Evolutionary conservation across 2,797 vertebrate species (phyloP), one percentile per base, ranked within the genome.

Genomic region (Molothrus aeneus): DNA sequence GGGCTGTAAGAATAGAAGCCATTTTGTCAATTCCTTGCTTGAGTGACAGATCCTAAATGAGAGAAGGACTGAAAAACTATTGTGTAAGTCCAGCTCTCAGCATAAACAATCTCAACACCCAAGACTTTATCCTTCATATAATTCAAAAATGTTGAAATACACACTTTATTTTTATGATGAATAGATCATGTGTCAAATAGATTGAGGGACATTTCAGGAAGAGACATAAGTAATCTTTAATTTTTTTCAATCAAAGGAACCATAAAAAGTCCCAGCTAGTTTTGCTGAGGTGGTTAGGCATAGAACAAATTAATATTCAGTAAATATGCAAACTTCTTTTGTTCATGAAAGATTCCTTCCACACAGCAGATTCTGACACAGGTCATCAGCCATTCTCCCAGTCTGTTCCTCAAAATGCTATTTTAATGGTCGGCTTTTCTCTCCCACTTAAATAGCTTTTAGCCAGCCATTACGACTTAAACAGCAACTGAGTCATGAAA

Each of bases 401-500:
- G n/a, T 50, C 34, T 82, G 18, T 93, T 95, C 51, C 64, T 92
- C 78, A 95, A 86, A 95, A 93, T 92, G 79, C 42, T 93, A 1
- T 94, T 93, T 96, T 92, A 87, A 92, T 80, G 48, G 64, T 71
- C 2, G 43, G 20, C 19, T 94, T 89, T 97, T 87, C 68, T 87
- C 57, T 95, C 45, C 72, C 34, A 57, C 57, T 92, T 95, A 87
- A 91, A 96, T 63, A 97, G 91, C 81, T 95, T 93, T 96, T 96
- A 96, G 60, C 86, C 54, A 93, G 42, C 57, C 86, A 83, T 96
- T 96, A 91, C 80, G 81, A 83, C 74, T 92, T 93, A 92, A 95
- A 93, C 61, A 95, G 84, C 75, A 97, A 96, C 81, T 95, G 93
- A 94, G 57, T 92, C 84, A 96, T 95, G 93, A 95, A 94, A 95